Evolutionary conservation across 2,888 invertebrate species (phyloP).

Genomic region (Plusia festucae): DNA sequence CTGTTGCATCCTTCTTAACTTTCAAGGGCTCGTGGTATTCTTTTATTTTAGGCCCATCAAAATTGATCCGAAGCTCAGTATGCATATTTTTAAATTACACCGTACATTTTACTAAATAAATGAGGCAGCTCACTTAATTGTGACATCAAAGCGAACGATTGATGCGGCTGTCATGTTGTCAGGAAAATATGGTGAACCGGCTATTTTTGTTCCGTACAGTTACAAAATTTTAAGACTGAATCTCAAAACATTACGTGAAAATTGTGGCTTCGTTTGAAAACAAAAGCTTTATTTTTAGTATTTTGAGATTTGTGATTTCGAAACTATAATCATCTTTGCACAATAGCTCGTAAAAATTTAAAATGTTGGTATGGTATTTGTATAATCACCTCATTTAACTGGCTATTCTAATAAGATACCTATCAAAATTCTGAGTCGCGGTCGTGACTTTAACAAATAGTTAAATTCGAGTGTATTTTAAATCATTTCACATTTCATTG

Average conservation of each 20-base stretch:
- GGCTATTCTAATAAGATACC: background rate
- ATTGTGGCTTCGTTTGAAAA: slow-evolving; percentile 34
- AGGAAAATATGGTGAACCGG: slow-evolving; percentile 58
- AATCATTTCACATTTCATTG: no score
- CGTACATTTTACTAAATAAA: slow-evolving; percentile 50
- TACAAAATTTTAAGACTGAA: slow-evolving; percentile 16
- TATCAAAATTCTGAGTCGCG: background rate
- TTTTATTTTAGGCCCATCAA: background rate
- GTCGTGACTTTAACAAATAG: no score
- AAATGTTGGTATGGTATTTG: slow-evolving; percentile 6
- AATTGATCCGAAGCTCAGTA: background rate
- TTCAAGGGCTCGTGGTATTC: no score
- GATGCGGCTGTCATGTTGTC: slow-evolving; percentile 64
- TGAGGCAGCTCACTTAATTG: slow-evolving; percentile 55
- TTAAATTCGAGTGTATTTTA: no score
- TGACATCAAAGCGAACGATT: slow-evolving; percentile 77
- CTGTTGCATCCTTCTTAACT: background rate
- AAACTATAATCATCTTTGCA: no score
- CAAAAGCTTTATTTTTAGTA: slow-evolving; percentile 49
- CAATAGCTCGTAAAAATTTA: background rate
- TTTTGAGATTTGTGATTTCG: slow-evolving; percentile 9
- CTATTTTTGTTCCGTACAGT: slow-evolving; percentile 45
- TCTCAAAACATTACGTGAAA: slow-evolving; percentile 24
- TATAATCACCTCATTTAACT: slow-evolving; percentile 34
- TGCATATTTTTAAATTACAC: background rate